These are phyloP conservation scores for Enteromius mattozi DNA, from an alignment of 2,797 vertebrate genomes.

Conservation along the genomic window DNA sequence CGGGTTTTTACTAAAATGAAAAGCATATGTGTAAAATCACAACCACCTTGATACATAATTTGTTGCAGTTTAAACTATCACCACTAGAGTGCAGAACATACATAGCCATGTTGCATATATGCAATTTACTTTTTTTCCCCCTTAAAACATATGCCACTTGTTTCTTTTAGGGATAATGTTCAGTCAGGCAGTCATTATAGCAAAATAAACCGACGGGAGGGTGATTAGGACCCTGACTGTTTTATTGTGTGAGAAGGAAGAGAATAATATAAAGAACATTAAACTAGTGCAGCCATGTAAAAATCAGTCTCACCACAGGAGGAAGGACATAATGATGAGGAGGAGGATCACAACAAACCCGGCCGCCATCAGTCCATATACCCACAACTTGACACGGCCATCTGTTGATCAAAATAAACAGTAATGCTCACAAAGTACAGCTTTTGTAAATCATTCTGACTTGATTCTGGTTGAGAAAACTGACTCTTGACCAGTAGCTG, in stretches of 20 bases:
- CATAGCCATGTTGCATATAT: not conserved
- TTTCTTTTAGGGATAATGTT: not conserved
- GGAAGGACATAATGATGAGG: conserved; percentile 83
- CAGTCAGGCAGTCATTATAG: not conserved
- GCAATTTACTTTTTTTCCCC: not conserved
- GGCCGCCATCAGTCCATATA: conserved; percentile 83
- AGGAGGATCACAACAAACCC: conserved; percentile 82
- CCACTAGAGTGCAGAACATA: conserved; percentile 51
- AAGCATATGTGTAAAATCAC: not conserved
- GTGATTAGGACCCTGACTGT: not conserved
- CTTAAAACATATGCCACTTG: not conserved
- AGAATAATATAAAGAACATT: not conserved
- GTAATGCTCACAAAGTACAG: not conserved
- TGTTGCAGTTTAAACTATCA: conserved; percentile 10
- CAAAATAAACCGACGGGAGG: not conserved
- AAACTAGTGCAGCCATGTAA: not conserved
- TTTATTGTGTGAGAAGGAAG: conserved; percentile 3
- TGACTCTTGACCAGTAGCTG: not conserved
- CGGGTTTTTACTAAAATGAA: conserved; percentile 79
- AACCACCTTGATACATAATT: not conserved
- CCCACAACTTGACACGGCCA: conserved; percentile 86
- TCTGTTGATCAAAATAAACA: conserved; percentile 74
- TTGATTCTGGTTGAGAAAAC: not conserved
- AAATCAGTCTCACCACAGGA: conserved; percentile 83
- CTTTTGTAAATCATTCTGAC: not conserved